Conservation (phyloP, 2,113 vertebrate genomes). For the Halichoeres trimaculatus region DNA sequence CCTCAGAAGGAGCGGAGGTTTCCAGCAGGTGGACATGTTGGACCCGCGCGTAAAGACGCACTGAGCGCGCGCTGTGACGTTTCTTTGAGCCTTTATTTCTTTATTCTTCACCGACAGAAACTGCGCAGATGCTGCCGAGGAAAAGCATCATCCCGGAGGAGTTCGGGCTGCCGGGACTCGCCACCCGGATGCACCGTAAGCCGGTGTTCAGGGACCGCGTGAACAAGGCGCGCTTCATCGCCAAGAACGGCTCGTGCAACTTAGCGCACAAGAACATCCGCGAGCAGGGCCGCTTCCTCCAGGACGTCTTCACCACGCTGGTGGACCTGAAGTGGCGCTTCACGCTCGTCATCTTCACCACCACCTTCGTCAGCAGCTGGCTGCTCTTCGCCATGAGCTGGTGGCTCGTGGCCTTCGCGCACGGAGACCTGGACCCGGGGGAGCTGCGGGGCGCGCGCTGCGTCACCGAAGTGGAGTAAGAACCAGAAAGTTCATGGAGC, state of each 20-base stretch:
- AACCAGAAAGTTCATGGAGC: too few species aligned
- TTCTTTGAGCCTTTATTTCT: not conserved
- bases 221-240: constrained; percentile 90
- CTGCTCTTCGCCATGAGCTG: constrained; percentile 97
- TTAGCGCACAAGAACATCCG: constrained; percentile 99
- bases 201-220: constrained; percentile 93
- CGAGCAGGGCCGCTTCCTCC: constrained; percentile 97
- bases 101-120: fast-evolving
- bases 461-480: constrained; percentile 93
- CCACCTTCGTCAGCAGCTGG: constrained; percentile 99
- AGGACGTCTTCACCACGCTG: constrained; percentile 97
- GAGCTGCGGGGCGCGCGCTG: constrained; percentile 74
- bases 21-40: constrained; percentile 19
- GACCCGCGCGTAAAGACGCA: constrained; percentile 57
- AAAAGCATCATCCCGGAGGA: constrained; percentile 99
- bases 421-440: constrained; percentile 92
- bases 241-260: constrained; percentile 94
- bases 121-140: constrained; percentile 89
- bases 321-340: constrained; percentile 97
- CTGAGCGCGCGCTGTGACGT: not conserved
- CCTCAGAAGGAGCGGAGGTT: not conserved
- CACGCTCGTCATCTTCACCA: constrained; percentile 96
- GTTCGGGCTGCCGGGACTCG: constrained; percentile 92
- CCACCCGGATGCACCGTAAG: constrained; percentile 90
- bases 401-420: constrained; percentile 97